Evolutionary conservation across 2,797 vertebrate genomes (phyloP).

Genomic region (Hippopotamyrus pictus): DNA sequence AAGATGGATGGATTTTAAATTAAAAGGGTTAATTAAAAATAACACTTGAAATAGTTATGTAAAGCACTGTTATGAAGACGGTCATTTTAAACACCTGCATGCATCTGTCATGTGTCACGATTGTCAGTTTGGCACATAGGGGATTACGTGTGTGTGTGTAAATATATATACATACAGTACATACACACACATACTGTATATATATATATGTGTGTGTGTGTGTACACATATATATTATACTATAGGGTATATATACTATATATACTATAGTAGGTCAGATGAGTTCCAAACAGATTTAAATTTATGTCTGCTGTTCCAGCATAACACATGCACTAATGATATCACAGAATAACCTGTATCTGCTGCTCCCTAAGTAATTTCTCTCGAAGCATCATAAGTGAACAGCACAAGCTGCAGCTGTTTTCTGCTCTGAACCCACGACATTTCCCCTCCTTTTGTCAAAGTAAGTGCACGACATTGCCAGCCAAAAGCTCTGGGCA

Average conservation of each 20-base stretch:
- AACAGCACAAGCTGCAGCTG: slow-evolving; percentile 58
- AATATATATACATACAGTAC: background rate
- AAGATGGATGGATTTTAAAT: slow-evolving; percentile 7
- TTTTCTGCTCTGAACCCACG: slow-evolving; percentile 47
- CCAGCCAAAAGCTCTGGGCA: slow-evolving; percentile 66
- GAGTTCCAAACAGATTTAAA: background rate
- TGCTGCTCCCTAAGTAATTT: slow-evolving; percentile 35
- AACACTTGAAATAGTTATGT: background rate
- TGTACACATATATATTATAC: too few relatives aligned
- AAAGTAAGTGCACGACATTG: slow-evolving; percentile 68
- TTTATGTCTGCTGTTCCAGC: background rate
- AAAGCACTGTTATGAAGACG: background rate
- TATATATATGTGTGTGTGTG: background rate
- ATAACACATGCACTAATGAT: slow-evolving; percentile 38
- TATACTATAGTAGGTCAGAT: background rate
- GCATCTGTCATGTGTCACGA: background rate
- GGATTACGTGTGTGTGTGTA: background rate
- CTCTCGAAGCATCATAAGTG: slow-evolving; percentile 37
- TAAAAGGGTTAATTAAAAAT: background rate
- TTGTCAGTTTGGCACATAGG: background rate
- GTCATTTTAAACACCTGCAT: background rate
- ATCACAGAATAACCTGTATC: slow-evolving; percentile 51
- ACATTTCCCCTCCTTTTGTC: slow-evolving; percentile 49
- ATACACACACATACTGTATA: background rate
- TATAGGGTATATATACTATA: background rate